Evolutionary conservation across 2,888 invertebrate genomes (phyloP), one percentile per base, ranked within the genome.

Genomic region (Gymnocheta viridis): DNA sequence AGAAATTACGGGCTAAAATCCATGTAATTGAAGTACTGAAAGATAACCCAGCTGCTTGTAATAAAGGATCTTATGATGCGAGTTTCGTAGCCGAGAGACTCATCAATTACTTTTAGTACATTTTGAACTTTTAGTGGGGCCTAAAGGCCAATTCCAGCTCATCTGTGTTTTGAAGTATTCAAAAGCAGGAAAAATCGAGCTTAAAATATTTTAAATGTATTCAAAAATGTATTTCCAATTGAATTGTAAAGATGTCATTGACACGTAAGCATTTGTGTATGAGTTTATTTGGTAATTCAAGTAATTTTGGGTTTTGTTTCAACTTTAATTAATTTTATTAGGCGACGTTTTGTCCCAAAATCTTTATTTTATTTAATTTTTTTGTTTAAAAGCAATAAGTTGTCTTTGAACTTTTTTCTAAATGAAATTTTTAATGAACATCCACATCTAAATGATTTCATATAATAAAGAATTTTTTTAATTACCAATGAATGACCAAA

Each of bases 321-420:
- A 22, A 38, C 22, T 60, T 27, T 19, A 58, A 60, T 27, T 49
- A 35, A 67, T 29, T 69, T 69, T 69, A 77, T 69, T 77, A 19
- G n/a, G 22, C 35, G 19, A 47, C 24, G 12, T 60, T 69, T 60
- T 60, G 41, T 60, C 4, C 24, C 56, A 19, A 49, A 62, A 76
- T 66, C 22, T 70, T 58, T 12, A 17, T 9, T 32, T 22, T 47
- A 22, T n/a, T 22, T 19, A n/a, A n/a, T 22, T 32, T 56, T 62
- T 14, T 27, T 32, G n/a, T 44, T 64, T 47, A 32, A 47, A 66
- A 54, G 41, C 14, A 58, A 66, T 24, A 47, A 56, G 44, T 66
- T 51, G 2, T 29, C 24, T 41, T 27, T 10, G 27, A 60, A 41
- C 7, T 41, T 29, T 41, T 49, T 69, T n/a, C n/a, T 67, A 12